Percentiles rank a stretch among this genome's conserved stretches.
Conservation (phyloP, 1,140 invertebrate species). For the Philotrypesis tridentata region DNA sequence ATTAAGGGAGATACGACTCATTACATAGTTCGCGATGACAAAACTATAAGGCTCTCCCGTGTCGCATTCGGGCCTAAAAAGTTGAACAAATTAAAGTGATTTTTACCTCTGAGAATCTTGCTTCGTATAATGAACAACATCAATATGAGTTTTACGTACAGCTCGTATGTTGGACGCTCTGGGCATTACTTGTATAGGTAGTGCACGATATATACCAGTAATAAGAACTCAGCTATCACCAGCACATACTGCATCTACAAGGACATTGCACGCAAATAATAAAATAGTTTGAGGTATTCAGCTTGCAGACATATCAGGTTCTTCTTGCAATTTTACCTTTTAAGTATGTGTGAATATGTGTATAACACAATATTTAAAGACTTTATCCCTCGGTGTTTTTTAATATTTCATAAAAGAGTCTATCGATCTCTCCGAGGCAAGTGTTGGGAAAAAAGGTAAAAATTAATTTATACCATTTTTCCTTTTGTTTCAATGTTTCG, state of each 20-base stretch:
- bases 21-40: no score
- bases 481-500: no score
- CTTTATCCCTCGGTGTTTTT: no score
- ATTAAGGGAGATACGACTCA: no score
- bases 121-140: slow-evolving; percentile 97
- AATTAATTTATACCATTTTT: no score
- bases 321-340: slow-evolving; percentile 99
- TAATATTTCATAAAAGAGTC: no score
- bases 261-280: slow-evolving; percentile 94
- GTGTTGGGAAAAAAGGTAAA: no score
- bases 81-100: neutral
- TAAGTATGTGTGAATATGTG: no score
- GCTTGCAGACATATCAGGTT: slow-evolving; percentile 98
- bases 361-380: no score
- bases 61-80: no score
- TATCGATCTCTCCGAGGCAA: no score
- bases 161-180: slow-evolving; percentile 87
- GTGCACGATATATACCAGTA: slow-evolving; percentile 96
- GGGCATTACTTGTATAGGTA: slow-evolving; percentile 90
- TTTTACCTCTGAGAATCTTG: slow-evolving; percentile 87
- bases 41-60: no score
- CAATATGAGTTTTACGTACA: slow-evolving; percentile 96
- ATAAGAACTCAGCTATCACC: slow-evolving; percentile 96
- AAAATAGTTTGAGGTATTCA: slow-evolving; percentile 97
- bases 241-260: slow-evolving; percentile 95